These are phyloP conservation scores for Macrophya alboannulata DNA, from an alignment of 2,888 invertebrate species.

Conservation along the genomic window DNA sequence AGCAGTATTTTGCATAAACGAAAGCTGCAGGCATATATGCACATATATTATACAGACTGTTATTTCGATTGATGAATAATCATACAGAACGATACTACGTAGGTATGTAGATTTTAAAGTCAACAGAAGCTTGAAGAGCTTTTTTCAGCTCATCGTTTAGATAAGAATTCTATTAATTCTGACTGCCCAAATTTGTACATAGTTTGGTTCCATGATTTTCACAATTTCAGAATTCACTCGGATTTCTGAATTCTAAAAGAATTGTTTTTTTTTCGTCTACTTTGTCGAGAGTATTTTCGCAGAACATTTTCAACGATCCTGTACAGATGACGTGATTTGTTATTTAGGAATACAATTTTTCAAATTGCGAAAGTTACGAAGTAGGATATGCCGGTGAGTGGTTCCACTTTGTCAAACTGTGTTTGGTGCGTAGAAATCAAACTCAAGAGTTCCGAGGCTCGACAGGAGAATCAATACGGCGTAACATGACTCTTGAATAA, in stretches of 20 bases:
- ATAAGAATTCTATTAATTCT: background rate
- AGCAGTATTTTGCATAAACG: background rate
- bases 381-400: background rate
- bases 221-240: background rate
- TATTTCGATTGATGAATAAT: conserved; percentile 1
- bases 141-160: background rate
- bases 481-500: conserved; percentile 54
- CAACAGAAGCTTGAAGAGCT: background rate
- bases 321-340: background rate
- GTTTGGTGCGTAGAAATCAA: conserved; percentile 33
- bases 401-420: conserved; percentile 26
- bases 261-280: background rate
- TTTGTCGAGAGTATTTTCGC: background rate
- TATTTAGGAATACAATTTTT: background rate
- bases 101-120: background rate
- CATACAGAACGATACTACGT: background rate
- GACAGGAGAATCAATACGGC: conserved; percentile 38
- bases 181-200: background rate
- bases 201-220: background rate
- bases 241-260: background rate
- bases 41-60: background rate
- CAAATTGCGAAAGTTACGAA: conserved; percentile 10
- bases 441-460: conserved; percentile 14
- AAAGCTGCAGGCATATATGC: background rate
- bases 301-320: background rate